Conservation (phyloP, 2,797 vertebrate genomes). For the Falco peregrinus region DNA sequence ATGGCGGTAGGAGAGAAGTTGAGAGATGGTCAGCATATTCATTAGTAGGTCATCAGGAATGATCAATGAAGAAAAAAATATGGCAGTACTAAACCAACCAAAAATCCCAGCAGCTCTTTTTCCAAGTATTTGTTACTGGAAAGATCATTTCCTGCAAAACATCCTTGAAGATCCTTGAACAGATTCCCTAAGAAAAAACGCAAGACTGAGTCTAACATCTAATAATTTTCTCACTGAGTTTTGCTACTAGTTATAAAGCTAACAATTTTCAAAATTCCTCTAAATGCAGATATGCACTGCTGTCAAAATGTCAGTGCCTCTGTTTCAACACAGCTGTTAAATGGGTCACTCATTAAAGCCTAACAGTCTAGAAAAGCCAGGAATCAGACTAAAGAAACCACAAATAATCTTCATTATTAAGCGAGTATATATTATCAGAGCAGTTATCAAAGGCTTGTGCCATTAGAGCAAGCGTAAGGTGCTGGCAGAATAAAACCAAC, state of each 20-base stretch:
- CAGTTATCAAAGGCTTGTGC: background rate
- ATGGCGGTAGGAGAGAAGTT: background rate
- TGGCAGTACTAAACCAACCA: background rate
- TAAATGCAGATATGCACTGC: background rate
- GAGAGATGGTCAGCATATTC: background rate
- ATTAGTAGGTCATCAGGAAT: background rate
- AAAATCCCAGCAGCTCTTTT: background rate
- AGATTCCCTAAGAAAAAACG: background rate
- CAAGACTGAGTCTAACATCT: background rate
- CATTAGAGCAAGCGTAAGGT: background rate
- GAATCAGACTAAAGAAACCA: background rate
- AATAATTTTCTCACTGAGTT: background rate
- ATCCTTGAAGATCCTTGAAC: background rate
- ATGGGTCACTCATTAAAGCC: background rate
- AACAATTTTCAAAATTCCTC: background rate
- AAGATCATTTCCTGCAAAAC: background rate
- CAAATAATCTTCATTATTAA: constrained; percentile 17
- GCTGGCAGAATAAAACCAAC: background rate
- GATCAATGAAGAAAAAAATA: background rate
- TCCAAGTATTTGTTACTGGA: background rate
- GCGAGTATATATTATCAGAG: background rate
- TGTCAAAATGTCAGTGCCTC: background rate
- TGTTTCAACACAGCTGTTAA: background rate
- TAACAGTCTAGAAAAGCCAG: background rate
- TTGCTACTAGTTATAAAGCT: background rate